Percentiles rank a stretch among this genome's conserved stretches.
These are phyloP conservation scores for Scartelaos histophorus DNA, from an alignment of 2,113 vertebrate species.

Conservation along the genomic window DNA sequence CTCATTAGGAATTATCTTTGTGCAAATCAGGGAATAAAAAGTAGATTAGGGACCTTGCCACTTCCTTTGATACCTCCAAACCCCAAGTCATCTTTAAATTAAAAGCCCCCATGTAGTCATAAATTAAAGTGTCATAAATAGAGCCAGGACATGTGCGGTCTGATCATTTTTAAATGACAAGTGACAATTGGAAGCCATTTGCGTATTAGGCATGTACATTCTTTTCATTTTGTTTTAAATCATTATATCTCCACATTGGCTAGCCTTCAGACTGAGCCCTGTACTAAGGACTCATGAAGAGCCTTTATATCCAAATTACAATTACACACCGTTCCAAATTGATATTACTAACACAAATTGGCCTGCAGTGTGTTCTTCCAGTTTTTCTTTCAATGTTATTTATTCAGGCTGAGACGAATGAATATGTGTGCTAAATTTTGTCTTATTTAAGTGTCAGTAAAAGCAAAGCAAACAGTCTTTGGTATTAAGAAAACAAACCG, in stretches of 20 bases:
- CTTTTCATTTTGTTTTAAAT: constrained; percentile 18
- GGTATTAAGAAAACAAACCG: constrained; percentile 68
- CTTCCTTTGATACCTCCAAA: constrained; percentile 68
- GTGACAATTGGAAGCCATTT: constrained; percentile 71
- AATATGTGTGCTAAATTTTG: constrained; percentile 37
- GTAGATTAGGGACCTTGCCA: constrained; percentile 51
- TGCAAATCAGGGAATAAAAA: constrained; percentile 25
- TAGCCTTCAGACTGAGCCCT: no score
- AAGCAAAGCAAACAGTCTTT: constrained; percentile 68
- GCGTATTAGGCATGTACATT: constrained; percentile 62
- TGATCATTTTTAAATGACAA: constrained; percentile 65
- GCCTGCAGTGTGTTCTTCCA: background rate
- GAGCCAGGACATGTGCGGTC: constrained; percentile 44
- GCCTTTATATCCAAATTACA: no score
- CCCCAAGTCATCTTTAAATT: constrained; percentile 69
- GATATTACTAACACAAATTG: background rate
- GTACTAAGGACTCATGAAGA: no score
- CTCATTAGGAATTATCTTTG: background rate
- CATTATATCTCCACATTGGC: no score
- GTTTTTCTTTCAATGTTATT: constrained; percentile 29
- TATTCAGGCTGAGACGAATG: constrained; percentile 52
- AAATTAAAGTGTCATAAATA: no score
- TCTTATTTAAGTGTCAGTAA: constrained; percentile 56
- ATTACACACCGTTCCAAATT: background rate
- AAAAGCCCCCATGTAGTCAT: constrained; percentile 52